Evolutionary conservation across 2,888 invertebrate genomes (phyloP).

Genomic region (Drosophila algonquin): DNA sequence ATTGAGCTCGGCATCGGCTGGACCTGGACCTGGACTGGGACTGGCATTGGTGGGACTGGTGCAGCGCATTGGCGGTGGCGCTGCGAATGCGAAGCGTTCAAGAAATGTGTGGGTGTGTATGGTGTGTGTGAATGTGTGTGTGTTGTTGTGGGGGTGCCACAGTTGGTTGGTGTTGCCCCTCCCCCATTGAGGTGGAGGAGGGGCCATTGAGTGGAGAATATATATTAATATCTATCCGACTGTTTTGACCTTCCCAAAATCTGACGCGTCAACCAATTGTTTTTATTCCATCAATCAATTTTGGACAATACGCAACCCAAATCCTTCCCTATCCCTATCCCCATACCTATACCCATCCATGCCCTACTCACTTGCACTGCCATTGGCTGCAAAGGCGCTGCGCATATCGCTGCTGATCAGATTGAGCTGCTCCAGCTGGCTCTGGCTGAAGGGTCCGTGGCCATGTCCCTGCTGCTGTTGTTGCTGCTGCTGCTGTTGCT

Average conservation of each 20-base stretch:
- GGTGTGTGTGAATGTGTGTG: constrained; percentile 11
- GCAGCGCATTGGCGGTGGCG: constrained; percentile 64
- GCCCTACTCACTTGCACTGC: constrained; percentile 82
- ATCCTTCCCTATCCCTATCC: background rate
- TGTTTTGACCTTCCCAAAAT: constrained; percentile 19
- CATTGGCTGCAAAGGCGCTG: constrained; percentile 79
- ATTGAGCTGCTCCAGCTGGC: constrained; percentile 77
- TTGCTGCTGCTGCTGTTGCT: constrained; percentile 59
- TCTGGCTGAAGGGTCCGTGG: constrained; percentile 75
- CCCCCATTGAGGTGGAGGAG: background rate
- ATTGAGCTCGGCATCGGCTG: constrained; percentile 95
- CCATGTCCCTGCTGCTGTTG: constrained; percentile 63
- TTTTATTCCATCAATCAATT: constrained; percentile 22
- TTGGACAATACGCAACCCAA: constrained; percentile 20
- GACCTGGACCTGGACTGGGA: constrained; percentile 79
- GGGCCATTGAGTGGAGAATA: constrained; percentile 27
- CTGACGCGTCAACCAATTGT: constrained; percentile 30
- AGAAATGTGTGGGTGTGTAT: constrained; percentile 32
- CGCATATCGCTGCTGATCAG: constrained; percentile 80
- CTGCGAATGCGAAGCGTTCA: constrained; percentile 65
- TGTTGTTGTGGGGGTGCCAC: constrained; percentile 27
- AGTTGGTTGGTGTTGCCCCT: constrained; percentile 24
- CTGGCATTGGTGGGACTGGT: constrained; percentile 34
- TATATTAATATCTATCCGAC: constrained; percentile 36
- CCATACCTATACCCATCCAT: background rate